These are phyloP conservation scores for Trigoniulus corallinus DNA, from an alignment of 1,140 invertebrate genomes.

Conservation along the genomic window DNA sequence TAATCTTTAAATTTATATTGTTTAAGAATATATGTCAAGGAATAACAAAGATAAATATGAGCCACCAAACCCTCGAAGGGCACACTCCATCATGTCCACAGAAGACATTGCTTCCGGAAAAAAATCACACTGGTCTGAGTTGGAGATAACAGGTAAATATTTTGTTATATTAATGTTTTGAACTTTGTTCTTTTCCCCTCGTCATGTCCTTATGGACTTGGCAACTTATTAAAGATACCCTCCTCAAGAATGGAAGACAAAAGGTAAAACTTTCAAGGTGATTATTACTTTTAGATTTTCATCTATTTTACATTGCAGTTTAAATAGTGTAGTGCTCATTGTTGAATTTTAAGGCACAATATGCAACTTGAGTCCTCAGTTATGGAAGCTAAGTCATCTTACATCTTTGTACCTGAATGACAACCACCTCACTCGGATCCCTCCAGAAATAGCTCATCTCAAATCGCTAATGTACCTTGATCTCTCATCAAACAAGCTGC, in stretches of 20 bases:
- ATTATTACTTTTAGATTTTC: too few relatives aligned
- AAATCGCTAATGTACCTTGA: constrained; percentile 71
- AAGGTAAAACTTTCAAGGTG: too few relatives aligned
- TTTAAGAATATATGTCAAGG: constrained; percentile 11
- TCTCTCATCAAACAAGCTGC: constrained; percentile 82
- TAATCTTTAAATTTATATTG: too few relatives aligned
- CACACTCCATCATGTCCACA: constrained; percentile 77
- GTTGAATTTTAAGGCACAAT: constrained; percentile 71
- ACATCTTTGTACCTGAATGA: constrained; percentile 89
- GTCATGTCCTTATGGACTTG: not conserved
- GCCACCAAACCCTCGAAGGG: constrained; percentile 36
- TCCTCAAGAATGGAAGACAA: too few relatives aligned
- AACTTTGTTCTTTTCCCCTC: not conserved
- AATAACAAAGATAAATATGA: constrained; percentile 21
- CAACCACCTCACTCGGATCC: constrained; percentile 74
- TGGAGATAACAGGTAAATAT: constrained; percentile 45
- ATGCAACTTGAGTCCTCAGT: constrained; percentile 69
- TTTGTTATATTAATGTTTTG: not conserved
- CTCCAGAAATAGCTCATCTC: constrained; percentile 69
- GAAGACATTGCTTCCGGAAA: constrained; percentile 81
- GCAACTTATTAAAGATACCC: too few relatives aligned
- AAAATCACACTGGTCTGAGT: constrained; percentile 69
- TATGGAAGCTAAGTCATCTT: constrained; percentile 79
- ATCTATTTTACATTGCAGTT: too few relatives aligned
- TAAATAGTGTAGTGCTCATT: too few relatives aligned